Percentiles rank a stretch among this genome's conserved stretches.
These are phyloP conservation scores for Ceratina japonica DNA, from an alignment of 1,140 invertebrate species.

Conservation along the genomic window DNA sequence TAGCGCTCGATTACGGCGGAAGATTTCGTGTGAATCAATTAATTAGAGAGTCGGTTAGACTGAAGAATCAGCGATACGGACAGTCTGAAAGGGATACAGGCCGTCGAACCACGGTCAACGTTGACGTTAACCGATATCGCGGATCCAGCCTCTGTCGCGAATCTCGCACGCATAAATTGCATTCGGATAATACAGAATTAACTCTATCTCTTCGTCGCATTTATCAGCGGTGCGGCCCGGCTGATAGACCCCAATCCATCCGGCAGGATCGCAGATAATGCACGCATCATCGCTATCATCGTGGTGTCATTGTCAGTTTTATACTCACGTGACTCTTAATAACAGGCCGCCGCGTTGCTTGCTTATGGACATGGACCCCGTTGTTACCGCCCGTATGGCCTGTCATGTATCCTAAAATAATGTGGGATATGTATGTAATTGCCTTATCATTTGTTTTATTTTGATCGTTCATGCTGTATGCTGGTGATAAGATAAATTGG, in stretches of 20 bases:
- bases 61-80: conserved; percentile 40
- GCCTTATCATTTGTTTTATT: too few species aligned
- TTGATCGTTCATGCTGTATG: too few species aligned
- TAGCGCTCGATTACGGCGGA: background rate
- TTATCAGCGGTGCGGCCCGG: conserved; percentile 53
- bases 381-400: too few species aligned
- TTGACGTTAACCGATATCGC: conserved; percentile 58
- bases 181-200: conserved; percentile 64
- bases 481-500: too few species aligned
- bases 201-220: conserved; percentile 60
- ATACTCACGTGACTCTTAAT: conserved; percentile 54
- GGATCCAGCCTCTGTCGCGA: conserved; percentile 12
- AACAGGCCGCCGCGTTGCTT: conserved; percentile 39
- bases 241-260: conserved; percentile 54
- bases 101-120: background rate
- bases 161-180: conserved; percentile 60
- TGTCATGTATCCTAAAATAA: too few species aligned
- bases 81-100: conserved; percentile 40
- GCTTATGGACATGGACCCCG: background rate
- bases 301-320: conserved; percentile 58
- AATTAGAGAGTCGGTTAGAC: conserved; percentile 22
- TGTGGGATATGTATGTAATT: too few species aligned
- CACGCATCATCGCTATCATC: conserved; percentile 54
- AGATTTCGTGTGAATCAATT: conserved; percentile 37
- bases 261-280: conserved; percentile 59